These are phyloP conservation scores for Cherax destructor DNA, from an alignment of 1,140 invertebrate genomes.

Conservation along the genomic window DNA sequence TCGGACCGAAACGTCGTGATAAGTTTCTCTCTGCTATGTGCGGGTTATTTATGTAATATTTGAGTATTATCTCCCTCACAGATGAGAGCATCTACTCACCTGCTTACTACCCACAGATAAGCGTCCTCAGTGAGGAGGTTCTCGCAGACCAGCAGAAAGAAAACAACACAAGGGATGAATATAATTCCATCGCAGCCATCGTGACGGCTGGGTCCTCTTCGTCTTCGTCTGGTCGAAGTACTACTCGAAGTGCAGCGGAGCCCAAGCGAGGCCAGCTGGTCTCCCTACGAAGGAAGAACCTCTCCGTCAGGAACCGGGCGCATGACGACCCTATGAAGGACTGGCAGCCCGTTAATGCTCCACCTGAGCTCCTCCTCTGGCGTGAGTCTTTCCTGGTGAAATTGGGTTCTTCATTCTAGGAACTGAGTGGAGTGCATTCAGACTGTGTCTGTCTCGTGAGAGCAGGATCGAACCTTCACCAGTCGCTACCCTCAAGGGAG, in stretches of 20 bases:
- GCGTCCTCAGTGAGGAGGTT: conserved; percentile 34
- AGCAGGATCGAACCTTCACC: neutral
- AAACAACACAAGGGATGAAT: neutral
- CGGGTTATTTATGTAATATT: neutral
- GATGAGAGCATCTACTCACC: neutral
- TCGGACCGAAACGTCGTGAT: no score
- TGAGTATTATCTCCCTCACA: no score
- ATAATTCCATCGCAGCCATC: conserved; percentile 46
- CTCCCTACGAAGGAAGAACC: neutral
- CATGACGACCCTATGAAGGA: conserved; percentile 26
- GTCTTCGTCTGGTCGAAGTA: neutral
- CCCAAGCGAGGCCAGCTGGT: conserved; percentile 9
- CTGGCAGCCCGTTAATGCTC: conserved; percentile 36
- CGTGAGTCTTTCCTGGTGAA: neutral
- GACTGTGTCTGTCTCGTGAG: no score
- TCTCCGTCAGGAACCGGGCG: conserved; percentile 2
- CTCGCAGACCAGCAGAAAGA: neutral
- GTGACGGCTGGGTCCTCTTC: conserved; percentile 20
- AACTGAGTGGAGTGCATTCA: no score
- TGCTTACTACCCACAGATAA: conserved; percentile 36
- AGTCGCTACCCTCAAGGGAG: neutral
- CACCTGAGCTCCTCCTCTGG: conserved; percentile 31
- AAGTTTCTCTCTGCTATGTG: no score
- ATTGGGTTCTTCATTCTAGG: no score
- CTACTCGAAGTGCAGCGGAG: neutral